Evolutionary conservation across 1,140 invertebrate genomes (phyloP).

Genomic region (Atopsyche davidsoni): DNA sequence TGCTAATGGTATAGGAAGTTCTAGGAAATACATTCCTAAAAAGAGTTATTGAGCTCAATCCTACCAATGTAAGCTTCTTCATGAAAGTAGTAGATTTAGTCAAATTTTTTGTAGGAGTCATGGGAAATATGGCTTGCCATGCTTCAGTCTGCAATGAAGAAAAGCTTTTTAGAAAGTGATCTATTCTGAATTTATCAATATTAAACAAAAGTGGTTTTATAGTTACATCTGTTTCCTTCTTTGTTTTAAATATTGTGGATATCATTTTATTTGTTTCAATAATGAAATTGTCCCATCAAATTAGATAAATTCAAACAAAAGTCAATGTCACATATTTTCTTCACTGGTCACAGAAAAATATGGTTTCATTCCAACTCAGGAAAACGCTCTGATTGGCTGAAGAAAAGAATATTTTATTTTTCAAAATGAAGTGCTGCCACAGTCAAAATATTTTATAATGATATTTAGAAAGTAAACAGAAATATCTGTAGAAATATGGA

Average conservation of each 20-base stretch:
- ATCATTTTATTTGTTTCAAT: background rate
- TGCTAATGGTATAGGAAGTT: background rate
- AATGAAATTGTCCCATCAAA: conserved; percentile 1
- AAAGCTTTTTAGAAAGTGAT: conserved; percentile 2
- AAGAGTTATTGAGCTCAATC: conserved; percentile 2
- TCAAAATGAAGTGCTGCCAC: too few relatives aligned
- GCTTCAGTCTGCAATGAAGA: conserved; percentile 5
- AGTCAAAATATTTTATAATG: too few relatives aligned
- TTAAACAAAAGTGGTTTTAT: conserved; percentile 8
- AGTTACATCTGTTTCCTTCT: background rate
- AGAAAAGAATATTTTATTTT: too few relatives aligned
- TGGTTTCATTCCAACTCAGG: too few relatives aligned
- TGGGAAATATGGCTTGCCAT: conserved; percentile 8
- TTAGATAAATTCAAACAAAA: background rate
- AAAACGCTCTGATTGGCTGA: too few relatives aligned
- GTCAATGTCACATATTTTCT: background rate
- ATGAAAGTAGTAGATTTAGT: conserved; percentile 3
- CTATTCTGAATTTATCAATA: conserved; percentile 5
- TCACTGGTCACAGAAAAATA: background rate
- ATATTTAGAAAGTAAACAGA: too few relatives aligned
- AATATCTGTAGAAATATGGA: background rate
- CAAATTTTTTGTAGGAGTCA: background rate
- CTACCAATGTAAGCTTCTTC: conserved; percentile 7
- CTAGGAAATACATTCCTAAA: conserved; percentile 8
- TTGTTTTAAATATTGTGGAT: conserved; percentile 5